phyloP scores from a whole-genome alignment of 2,888 invertebrate species.

The Bembecia ichneumoniformis region DNA sequence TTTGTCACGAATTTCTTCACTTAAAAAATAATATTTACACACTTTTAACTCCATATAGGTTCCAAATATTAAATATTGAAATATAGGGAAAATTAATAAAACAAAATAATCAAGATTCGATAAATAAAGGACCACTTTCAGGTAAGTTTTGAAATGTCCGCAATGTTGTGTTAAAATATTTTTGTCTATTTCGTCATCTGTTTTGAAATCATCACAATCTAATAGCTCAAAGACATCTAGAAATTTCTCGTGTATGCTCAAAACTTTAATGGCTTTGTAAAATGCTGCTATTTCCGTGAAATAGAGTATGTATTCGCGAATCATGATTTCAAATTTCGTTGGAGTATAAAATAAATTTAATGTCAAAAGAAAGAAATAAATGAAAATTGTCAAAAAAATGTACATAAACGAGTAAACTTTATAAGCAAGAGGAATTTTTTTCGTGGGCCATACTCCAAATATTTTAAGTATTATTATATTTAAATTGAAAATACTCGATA shows the following conservation, averaged over 20 bases:
- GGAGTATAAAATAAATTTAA: slow-evolving; percentile 36
- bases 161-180: slow-evolving; percentile 23
- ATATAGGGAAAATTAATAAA: slow-evolving; percentile 28
- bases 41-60: slow-evolving; percentile 36
- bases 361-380: slow-evolving; percentile 38
- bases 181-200: slow-evolving; percentile 23
- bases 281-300: not conserved
- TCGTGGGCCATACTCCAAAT: slow-evolving; percentile 44
- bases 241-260: slow-evolving; percentile 33
- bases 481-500: not conserved
- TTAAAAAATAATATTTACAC: slow-evolving; percentile 50
- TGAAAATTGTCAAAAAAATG: slow-evolving; percentile 24
- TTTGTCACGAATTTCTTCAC: slow-evolving; percentile 24
- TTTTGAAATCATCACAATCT: slow-evolving; percentile 34
- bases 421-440: slow-evolving; percentile 24
- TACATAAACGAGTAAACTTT: slow-evolving; percentile 35
- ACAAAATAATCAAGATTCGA: slow-evolving; percentile 27
- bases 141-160: slow-evolving; percentile 24
- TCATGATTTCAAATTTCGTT: slow-evolving; percentile 33
- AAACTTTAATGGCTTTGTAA: slow-evolving; percentile 36
- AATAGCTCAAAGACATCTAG: slow-evolving; percentile 32
- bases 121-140: slow-evolving; percentile 21
- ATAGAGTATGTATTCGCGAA: slow-evolving; percentile 35
- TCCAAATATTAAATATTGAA: slow-evolving; percentile 25
- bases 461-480: slow-evolving; percentile 23